Percentiles rank a stretch among this genome's conserved stretches.
Evolutionary conservation across 2,113 vertebrate species (phyloP).

Genomic region (Eolophus roseicapilla): DNA sequence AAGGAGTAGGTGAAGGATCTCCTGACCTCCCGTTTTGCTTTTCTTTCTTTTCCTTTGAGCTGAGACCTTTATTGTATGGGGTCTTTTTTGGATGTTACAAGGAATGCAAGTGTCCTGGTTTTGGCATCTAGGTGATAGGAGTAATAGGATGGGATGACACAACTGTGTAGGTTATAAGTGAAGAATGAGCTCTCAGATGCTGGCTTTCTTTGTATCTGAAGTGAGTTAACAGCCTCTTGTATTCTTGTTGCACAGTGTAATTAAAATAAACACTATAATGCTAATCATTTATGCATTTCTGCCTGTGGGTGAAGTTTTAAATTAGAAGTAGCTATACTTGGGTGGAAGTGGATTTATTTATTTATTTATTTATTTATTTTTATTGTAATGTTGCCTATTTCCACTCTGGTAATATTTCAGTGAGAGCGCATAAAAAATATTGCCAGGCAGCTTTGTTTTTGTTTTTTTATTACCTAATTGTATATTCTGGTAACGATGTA

Average conservation of each 20-base stretch:
- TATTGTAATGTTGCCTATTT: conserved; percentile 8
- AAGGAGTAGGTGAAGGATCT: background rate
- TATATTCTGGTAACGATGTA: conserved; percentile 72
- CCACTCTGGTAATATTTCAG: conserved; percentile 49
- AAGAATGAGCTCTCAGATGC: background rate
- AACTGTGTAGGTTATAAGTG: background rate
- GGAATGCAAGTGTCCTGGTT: background rate
- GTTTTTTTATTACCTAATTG: conserved; percentile 70
- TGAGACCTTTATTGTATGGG: background rate
- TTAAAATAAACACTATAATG: conserved; percentile 70
- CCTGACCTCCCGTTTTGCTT: background rate
- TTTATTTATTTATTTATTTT: conserved; percentile 1
- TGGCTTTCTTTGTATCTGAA: conserved; percentile 20
- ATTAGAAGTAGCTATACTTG: conserved; percentile 56
- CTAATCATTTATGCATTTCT: conserved; percentile 67
- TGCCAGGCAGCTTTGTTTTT: conserved; percentile 55
- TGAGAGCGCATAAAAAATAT: conserved; percentile 41
- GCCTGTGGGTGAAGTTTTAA: conserved; percentile 67
- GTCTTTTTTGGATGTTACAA: background rate
- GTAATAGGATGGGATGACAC: background rate
- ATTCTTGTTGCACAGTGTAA: conserved; percentile 64
- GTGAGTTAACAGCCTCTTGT: conserved; percentile 34
- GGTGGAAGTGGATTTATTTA: conserved; percentile 27
- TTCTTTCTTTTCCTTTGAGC: background rate
- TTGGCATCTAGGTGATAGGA: background rate